Conservation (phyloP, 1,140 invertebrate genomes). For the Zaprionus kolodkinae region DNA sequence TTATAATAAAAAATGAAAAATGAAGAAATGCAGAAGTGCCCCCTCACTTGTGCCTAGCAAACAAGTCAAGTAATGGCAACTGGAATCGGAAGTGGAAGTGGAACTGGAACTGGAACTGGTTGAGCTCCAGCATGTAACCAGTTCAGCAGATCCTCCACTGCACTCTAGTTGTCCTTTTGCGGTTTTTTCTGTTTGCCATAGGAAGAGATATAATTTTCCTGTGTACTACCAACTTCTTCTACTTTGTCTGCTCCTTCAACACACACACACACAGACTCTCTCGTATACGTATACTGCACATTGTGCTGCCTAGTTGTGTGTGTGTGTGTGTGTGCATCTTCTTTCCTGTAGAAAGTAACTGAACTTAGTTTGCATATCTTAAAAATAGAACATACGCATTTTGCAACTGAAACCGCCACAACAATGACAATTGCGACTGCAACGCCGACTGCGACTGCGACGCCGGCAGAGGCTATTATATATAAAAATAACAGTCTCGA, state of each 20-base stretch:
- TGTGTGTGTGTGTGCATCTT: not conserved
- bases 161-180: conserved; percentile 19
- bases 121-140: not conserved
- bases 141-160: conserved; percentile 10
- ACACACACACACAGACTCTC: not conserved
- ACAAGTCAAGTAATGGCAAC: conserved; percentile 35
- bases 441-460: conserved; percentile 6
- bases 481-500: conserved; percentile 60
- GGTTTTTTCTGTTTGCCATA: conserved; percentile 56
- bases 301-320: conserved; percentile 4
- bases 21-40: not conserved
- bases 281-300: not conserved
- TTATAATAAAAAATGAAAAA: not conserved
- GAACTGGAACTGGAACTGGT: not conserved
- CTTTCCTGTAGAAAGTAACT: conserved; percentile 45
- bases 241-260: conserved; percentile 8
- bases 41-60: not conserved
- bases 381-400: conserved; percentile 70
- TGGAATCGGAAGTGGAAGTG: no score
- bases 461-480: conserved; percentile 62
- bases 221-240: conserved; percentile 38
- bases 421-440: conserved; percentile 44
- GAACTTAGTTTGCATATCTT: conserved; percentile 80
- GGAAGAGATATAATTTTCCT: conserved; percentile 78
- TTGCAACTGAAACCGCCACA: conserved; percentile 46